A percentile compares a stretch with the other conserved stretches of the same genome.
These are phyloP conservation scores for Colletes gigas DNA, from an alignment of 1,140 invertebrate genomes.

Conservation along the genomic window DNA sequence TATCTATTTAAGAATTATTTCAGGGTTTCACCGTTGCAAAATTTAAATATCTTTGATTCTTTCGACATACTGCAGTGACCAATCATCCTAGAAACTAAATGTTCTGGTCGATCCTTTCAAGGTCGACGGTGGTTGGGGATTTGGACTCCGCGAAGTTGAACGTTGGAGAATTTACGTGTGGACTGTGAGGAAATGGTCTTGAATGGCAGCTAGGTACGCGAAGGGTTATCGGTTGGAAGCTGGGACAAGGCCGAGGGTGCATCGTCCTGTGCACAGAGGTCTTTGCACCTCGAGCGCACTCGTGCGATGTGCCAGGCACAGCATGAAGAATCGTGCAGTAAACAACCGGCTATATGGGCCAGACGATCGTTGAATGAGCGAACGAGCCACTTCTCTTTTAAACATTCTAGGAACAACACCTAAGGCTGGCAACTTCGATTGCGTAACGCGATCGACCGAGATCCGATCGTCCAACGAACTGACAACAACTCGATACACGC, in stretches of 20 bases:
- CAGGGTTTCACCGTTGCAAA: no score
- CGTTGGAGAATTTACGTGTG: not conserved
- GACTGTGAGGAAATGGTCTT: not conserved
- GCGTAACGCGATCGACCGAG: not conserved
- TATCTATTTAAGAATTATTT: no score
- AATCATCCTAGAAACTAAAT: no score
- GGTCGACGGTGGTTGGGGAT: no score
- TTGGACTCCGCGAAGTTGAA: not conserved
- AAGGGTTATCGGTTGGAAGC: slow-evolving; percentile 36
- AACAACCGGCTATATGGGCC: slow-evolving; percentile 49
- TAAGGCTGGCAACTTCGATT: not conserved
- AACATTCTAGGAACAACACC: slow-evolving; percentile 16
- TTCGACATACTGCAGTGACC: no score
- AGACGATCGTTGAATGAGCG: slow-evolving; percentile 47
- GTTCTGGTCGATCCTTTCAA: no score
- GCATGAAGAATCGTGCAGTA: slow-evolving; percentile 35
- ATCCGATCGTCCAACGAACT: no score
- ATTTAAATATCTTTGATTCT: no score
- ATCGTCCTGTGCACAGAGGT: slow-evolving; percentile 61
- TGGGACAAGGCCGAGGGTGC: slow-evolving; percentile 70
- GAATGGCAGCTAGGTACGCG: slow-evolving; percentile 2
- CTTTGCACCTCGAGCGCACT: slow-evolving; percentile 55
- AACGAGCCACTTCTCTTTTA: slow-evolving; percentile 12
- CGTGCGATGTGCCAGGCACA: slow-evolving; percentile 1
- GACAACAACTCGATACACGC: no score